Conservation (phyloP, 2,797 vertebrate genomes). For the Champsocephalus gunnari region DNA sequence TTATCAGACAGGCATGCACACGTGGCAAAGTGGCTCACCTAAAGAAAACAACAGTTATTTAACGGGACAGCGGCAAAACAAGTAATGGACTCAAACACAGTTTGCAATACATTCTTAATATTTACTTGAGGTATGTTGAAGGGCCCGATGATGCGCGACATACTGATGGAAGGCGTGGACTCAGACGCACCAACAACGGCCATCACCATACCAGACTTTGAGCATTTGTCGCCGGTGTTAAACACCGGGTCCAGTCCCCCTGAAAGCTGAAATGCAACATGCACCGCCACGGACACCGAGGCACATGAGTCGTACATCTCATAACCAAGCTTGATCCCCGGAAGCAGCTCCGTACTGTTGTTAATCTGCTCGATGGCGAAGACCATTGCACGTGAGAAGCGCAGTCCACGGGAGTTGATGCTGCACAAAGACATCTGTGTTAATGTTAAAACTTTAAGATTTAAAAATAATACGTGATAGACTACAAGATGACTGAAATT, state of each 20-base stretch:
- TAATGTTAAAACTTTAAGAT: no score
- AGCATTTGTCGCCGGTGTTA: constrained; percentile 36
- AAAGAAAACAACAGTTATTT: background rate
- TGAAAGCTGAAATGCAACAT: constrained; percentile 62
- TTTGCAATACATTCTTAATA: background rate
- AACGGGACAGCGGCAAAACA: no score
- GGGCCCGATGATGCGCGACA: constrained; percentile 66
- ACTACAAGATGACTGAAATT: no score
- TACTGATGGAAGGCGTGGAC: constrained; percentile 78
- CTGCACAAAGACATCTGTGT: constrained; percentile 34
- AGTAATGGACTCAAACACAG: background rate
- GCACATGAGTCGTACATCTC: constrained; percentile 73
- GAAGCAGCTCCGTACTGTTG: constrained; percentile 70
- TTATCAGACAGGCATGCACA: no score
- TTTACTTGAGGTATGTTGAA: constrained; percentile 77
- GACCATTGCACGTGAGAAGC: constrained; percentile 65
- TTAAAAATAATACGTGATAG: no score
- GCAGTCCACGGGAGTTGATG: constrained; percentile 61
- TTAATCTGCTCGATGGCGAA: constrained; percentile 77
- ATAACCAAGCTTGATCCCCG: constrained; percentile 70
- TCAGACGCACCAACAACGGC: constrained; percentile 76
- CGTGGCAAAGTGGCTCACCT: constrained; percentile 82
- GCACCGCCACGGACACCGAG: constrained; percentile 57
- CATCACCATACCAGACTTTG: constrained; percentile 39
- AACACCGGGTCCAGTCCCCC: constrained; percentile 57